Base-by-base conservation (phyloP, 2,888 invertebrate genomes). In the Leucoma salicis region DNA sequence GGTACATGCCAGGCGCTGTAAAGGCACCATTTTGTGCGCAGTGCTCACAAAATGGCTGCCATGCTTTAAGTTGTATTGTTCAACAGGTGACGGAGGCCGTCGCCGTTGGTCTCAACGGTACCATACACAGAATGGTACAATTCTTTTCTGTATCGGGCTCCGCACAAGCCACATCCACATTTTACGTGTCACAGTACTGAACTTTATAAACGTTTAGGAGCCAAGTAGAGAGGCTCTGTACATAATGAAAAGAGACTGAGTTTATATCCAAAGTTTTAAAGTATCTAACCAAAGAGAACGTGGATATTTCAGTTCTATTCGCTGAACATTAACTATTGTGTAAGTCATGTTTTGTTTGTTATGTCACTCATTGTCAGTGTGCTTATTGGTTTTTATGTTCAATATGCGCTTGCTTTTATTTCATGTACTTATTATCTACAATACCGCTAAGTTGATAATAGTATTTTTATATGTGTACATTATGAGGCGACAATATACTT, bases 121-220 rank as follows among this genome's bases (percentile, higher is more conserved):
- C 91, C 83, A 90, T 91, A 77, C 90, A 91, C 88, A 89, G 91
- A 86, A 87, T 92, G 90, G 91, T 91, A 78, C 91, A 91, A 70
- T 91, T 91, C 90, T 91, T 92, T 91, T 91, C 91, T 74, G 87
- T 91, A 78, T 86, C 88, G 78, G 91, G 91, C 85, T 90, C 91
- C 70, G 82, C 91, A 74, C 90, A 91, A 82, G 91, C 91, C 88
- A 90, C 90, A 53, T 91, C 92, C 74, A 91, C 91, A 81, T 92
- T 92, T 91, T 92, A 92, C 85, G 91, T 92, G 77, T 91, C 91
- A 74, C 90, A 91, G 78, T 91, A 90, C 81, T 91, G 87, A 90
- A 66, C 62, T 72, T 73, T 61, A 70, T 70, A 68, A 67, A 67
- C 65, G 58, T 72, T 78, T 60, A 65, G 66, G 64, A 69, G 63